These are phyloP conservation scores for Melieria crassipennis DNA, from an alignment of 2,888 invertebrate species.

Conservation along the genomic window DNA sequence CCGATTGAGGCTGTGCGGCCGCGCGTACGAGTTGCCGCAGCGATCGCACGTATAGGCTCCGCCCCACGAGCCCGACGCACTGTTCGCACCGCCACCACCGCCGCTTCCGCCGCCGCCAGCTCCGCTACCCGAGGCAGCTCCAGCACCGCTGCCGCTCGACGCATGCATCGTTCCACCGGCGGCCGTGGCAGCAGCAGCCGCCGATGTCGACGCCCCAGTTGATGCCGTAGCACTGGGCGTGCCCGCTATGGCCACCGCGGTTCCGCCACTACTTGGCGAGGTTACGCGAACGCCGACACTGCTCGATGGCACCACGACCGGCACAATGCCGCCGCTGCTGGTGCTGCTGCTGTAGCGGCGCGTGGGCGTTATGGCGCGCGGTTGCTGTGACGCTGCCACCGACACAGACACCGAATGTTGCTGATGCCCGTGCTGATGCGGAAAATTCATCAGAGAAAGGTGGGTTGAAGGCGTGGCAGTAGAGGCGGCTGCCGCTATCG, in stretches of 20 bases:
- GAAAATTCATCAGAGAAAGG: constrained; percentile 46
- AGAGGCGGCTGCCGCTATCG: constrained; percentile 44
- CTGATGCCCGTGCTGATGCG: constrained; percentile 36
- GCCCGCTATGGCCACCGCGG: constrained; percentile 21
- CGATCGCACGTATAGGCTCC: constrained; percentile 67
- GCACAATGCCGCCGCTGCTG: constrained; percentile 33
- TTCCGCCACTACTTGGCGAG: not conserved
- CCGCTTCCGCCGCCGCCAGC: constrained; percentile 40
- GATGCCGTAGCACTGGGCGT: constrained; percentile 44
- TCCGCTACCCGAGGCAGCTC: constrained; percentile 39
- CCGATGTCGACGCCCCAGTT: constrained; percentile 41
- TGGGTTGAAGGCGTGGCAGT: constrained; percentile 60
- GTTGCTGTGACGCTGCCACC: constrained; percentile 13
- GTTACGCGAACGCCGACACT: constrained; percentile 35
- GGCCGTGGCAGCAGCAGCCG: constrained; percentile 37
- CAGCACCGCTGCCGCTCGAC: constrained; percentile 29
- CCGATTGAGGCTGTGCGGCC: constrained; percentile 69
- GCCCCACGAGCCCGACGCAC: constrained; percentile 50
- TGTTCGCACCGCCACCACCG: constrained; percentile 41
- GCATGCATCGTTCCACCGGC: constrained; percentile 37
- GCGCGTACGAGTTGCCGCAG: constrained; percentile 71
- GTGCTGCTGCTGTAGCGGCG: constrained; percentile 57
- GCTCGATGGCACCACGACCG: constrained; percentile 35
- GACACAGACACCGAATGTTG: constrained; percentile 6
- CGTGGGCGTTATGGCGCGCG: constrained; percentile 47